A percentile compares a stretch with the other conserved stretches of the same genome.
These are phyloP conservation scores for Crossaster papposus DNA, from an alignment of 53 echinoderm and acorn worm genomes.

Conservation along the genomic window DNA sequence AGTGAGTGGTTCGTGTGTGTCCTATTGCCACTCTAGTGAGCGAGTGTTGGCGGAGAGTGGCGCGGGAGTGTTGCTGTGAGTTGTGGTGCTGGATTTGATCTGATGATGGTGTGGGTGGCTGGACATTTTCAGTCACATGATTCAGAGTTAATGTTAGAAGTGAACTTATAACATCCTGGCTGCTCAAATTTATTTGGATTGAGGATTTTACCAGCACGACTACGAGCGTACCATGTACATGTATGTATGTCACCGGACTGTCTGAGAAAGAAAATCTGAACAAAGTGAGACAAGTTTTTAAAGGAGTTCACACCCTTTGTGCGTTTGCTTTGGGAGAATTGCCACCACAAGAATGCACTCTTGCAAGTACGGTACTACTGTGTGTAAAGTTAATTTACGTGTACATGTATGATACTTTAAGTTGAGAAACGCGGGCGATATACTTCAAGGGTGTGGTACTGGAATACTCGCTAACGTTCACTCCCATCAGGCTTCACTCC, in stretches of 20 bases:
- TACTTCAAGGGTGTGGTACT: no score
- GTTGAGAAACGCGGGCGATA: no score
- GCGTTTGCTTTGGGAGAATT: no score
- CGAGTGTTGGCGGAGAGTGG: constrained; percentile 23
- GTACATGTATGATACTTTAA: no score
- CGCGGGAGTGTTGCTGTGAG: not conserved
- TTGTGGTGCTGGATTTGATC: not conserved
- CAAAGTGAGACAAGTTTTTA: no score
- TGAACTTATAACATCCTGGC: not conserved
- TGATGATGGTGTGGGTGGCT: not conserved
- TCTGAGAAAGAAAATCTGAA: no score
- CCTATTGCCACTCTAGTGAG: constrained; percentile 41
- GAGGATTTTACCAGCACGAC: not conserved
- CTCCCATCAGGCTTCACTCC: not conserved
- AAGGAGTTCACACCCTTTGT: no score
- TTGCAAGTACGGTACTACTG: no score
- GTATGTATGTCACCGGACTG: not conserved
- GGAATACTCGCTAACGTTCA: not conserved
- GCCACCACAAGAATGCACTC: no score
- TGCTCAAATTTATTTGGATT: no score
- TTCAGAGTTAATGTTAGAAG: not conserved
- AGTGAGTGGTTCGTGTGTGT: not conserved
- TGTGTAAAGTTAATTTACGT: not conserved
- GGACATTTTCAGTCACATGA: not conserved
- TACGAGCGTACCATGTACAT: not conserved